These are phyloP conservation scores for Labeo catla DNA, from an alignment of 2,113 vertebrate genomes.

Conservation along the genomic window DNA sequence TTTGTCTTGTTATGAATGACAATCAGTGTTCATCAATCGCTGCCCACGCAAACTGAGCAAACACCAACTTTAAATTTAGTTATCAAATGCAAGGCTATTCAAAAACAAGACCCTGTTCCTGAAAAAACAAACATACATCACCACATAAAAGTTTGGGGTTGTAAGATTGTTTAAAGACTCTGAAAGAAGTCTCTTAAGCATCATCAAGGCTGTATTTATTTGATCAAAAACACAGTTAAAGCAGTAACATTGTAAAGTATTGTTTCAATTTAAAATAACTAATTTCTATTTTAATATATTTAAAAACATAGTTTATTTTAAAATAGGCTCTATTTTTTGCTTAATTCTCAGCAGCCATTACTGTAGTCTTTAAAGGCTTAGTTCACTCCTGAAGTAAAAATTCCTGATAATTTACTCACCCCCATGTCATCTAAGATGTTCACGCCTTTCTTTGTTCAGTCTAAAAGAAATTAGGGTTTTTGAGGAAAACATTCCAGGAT, in stretches of 20 bases:
- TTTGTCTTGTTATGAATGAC: background rate
- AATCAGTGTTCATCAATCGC: background rate
- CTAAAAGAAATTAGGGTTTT: too few relatives aligned
- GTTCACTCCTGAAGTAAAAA: too few relatives aligned
- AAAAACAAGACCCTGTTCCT: background rate
- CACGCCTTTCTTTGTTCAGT: too few relatives aligned
- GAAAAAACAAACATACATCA: background rate
- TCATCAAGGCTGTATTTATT: background rate
- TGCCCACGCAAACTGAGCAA: conserved; percentile 12
- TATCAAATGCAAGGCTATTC: conserved; percentile 3
- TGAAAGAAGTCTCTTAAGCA: background rate
- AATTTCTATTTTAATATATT: background rate
- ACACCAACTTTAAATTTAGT: background rate
- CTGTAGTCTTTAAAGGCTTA: background rate
- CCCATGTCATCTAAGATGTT: too few relatives aligned
- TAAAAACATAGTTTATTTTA: background rate
- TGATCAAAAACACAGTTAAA: background rate
- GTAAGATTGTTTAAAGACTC: background rate
- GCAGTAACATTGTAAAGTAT: background rate
- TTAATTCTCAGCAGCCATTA: background rate
- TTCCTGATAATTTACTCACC: too few relatives aligned
- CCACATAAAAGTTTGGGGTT: too few relatives aligned
- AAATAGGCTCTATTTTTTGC: too few relatives aligned
- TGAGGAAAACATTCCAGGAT: too few relatives aligned
- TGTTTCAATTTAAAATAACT: background rate